Evolutionary conservation across 2,113 vertebrate species (phyloP).

Genomic region (Pluvialis apricaria): DNA sequence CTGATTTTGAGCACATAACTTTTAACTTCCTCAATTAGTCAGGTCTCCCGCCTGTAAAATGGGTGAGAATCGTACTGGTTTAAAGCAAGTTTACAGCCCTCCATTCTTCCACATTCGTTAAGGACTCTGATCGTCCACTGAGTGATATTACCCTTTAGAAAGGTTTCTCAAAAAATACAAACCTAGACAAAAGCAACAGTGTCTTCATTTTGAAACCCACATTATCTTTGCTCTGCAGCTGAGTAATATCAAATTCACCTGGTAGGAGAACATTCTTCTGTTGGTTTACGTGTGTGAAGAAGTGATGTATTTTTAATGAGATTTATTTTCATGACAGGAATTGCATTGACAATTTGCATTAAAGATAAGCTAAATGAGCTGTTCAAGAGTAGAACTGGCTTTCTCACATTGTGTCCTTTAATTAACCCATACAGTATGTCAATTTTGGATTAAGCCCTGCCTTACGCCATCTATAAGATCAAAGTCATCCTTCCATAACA

Average conservation of each 20-base stretch:
- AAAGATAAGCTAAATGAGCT: constrained; percentile 36
- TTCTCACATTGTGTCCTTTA: constrained; percentile 13
- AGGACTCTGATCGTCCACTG: not conserved
- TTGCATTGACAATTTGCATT: not conserved
- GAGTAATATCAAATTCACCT: not conserved
- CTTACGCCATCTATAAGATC: not conserved
- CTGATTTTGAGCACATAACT: not conserved
- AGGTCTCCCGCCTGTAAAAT: not conserved
- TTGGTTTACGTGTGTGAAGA: not conserved
- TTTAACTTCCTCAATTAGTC: not conserved
- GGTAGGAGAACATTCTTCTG: not conserved
- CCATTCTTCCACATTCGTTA: not conserved
- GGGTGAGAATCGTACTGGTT: not conserved
- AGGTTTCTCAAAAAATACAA: not conserved
- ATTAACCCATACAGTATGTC: not conserved
- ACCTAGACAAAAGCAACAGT: not conserved
- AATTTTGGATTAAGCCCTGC: not conserved
- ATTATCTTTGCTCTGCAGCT: not conserved
- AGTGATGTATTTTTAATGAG: constrained; percentile 10
- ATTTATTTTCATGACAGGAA: constrained; percentile 33
- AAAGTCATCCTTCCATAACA: not conserved
- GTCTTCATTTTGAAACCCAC: not conserved
- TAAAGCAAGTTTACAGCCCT: not conserved
- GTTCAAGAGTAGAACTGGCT: not conserved
- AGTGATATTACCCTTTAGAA: not conserved